Base-by-base conservation (phyloP, 2,888 invertebrate species). In the Urechis unicinctus region DNA sequence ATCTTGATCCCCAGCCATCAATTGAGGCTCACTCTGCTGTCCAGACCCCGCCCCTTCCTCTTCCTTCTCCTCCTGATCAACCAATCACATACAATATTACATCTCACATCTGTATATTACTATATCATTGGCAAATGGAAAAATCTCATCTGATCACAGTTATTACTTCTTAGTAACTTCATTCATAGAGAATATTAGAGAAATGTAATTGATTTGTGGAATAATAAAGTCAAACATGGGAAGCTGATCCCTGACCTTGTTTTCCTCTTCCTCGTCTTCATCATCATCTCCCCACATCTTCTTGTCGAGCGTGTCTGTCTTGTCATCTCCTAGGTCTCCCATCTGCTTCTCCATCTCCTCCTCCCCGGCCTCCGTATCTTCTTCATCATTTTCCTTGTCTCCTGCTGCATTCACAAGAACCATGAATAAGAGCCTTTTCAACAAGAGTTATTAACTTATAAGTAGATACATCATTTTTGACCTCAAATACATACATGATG, bases 291-390 rank as follows among this genome's bases (percentile, higher is more conserved):
- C 83, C 83, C 83, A 83, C 63, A 83, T 73, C 78, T 81, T 71
- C 57, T 78, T 75, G 66, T 79, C 78, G 24, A 78, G 67, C 50
- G 69, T 73, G 53, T 78, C 75, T 28, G 64, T 65, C 24, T 74
- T 66, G 29, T 72, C 66, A 21, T 88, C 86, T 61, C 88, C 91
- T 0, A 90, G 89, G 56, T 97, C 92, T 25, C 95, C 97, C 91
- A 97, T 94, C 82, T 96, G 88, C 74, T 96, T 94, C 63, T 96
- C 94, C 2, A 88, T 81, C 65, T 96, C 62, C 13, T 59, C 36
- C 52, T 82, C 81, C 1, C 83, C 81, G 1, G 81, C 79, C 17
- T 81, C 83, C 64, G 74, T 71, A 64, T 75, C 73, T 0, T 84
- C 84, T 25, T 86, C 83, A 17, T 55, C 50, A 1, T 69, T 66